These are phyloP conservation scores for Decapterus maruadsi DNA, from an alignment of 2,797 vertebrate species.

Conservation along the genomic window DNA sequence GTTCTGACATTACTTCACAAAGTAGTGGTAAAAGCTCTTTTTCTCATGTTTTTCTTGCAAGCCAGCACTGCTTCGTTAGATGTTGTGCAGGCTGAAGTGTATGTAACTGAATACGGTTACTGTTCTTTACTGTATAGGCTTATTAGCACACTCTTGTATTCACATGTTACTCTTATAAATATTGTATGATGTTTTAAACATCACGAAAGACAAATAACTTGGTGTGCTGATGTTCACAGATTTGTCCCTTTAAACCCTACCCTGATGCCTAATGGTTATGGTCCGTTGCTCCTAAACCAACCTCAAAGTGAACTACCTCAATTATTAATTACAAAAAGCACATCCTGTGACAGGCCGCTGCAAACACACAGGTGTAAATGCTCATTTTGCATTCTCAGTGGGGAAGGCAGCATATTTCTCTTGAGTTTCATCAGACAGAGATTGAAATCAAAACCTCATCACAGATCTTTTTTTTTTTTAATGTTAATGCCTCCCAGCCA, in stretches of 20 bases:
- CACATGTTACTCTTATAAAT: constrained; percentile 3
- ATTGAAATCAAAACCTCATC: constrained; percentile 66
- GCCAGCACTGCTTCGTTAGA: neutral
- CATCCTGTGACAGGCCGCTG: constrained; percentile 39
- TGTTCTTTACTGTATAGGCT: neutral
- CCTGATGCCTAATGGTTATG: constrained; percentile 39
- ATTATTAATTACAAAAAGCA: constrained; percentile 66
- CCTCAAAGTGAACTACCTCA: constrained; percentile 51
- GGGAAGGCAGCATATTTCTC: constrained; percentile 61
- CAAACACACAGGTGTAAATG: constrained; percentile 55
- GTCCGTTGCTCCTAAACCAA: constrained; percentile 52
- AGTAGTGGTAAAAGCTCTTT: neutral
- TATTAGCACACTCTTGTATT: neutral
- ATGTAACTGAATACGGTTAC: neutral
- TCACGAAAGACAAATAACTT: constrained; percentile 3
- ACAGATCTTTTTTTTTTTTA: constrained; percentile 55
- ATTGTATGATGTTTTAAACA: neutral
- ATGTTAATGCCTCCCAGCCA: constrained; percentile 47
- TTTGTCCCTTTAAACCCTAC: constrained; percentile 36
- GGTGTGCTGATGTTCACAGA: constrained; percentile 9
- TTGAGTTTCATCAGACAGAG: constrained; percentile 72
- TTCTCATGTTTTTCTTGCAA: constrained; percentile 1
- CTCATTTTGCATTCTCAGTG: constrained; percentile 47
- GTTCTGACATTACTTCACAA: neutral
- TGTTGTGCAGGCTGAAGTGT: neutral